Conservation (phyloP, 2,113 vertebrate species). For the Canis aureus region DNA sequence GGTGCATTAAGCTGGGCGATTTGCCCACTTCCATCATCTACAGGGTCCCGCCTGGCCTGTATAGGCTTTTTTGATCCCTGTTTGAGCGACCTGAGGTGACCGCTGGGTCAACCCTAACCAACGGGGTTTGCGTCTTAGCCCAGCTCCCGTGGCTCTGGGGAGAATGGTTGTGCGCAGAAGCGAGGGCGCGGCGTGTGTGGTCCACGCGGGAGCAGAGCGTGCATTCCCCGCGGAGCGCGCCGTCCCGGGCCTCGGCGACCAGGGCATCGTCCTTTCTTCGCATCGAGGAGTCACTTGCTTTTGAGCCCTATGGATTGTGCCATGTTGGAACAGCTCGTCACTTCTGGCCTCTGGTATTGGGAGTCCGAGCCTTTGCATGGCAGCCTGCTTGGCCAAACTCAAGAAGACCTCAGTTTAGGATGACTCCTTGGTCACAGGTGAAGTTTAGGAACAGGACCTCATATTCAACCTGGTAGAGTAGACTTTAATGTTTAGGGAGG, state of each 20-base stretch:
- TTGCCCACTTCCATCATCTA: neutral
- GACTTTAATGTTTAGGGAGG: neutral
- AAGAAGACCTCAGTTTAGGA: neutral
- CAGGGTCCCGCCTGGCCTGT: neutral
- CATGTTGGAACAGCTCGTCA: neutral
- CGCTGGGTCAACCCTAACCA: neutral
- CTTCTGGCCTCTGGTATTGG: neutral
- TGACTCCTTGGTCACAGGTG: neutral
- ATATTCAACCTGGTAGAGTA: neutral
- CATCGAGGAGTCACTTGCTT: neutral
- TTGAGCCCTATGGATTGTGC: neutral
- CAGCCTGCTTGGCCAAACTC: neutral
- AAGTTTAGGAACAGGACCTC: neutral
- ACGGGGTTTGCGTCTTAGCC: accelerated
- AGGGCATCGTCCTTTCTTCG: neutral
- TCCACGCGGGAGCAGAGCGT: accelerated
- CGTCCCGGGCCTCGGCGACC: accelerated
- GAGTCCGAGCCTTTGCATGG: neutral
- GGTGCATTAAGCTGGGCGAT: accelerated
- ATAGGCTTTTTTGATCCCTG: neutral
- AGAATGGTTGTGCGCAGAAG: too few species aligned
- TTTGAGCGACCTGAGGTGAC: neutral
- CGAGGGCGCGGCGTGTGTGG: neutral
- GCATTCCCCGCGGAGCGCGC: neutral
- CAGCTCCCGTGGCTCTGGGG: neutral